Percentiles rank a stretch among this genome's conserved stretches.
Evolutionary conservation across 2,888 invertebrate genomes (phyloP).

Genomic region (Chloroclystis v-ata): DNA sequence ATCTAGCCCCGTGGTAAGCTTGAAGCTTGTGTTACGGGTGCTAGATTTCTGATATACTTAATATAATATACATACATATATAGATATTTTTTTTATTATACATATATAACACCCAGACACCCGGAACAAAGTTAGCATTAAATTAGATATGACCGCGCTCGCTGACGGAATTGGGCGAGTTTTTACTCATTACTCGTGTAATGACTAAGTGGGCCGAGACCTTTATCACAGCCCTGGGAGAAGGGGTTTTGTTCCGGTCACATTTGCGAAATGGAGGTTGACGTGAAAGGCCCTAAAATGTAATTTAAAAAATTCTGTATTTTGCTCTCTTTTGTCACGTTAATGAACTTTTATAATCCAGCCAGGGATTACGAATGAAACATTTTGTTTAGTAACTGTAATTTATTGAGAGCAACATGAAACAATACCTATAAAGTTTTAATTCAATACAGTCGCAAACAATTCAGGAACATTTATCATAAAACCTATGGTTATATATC

Average conservation of each 20-base stretch:
- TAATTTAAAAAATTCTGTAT: constrained; percentile 48
- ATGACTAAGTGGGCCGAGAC: constrained; percentile 37
- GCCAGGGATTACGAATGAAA: constrained; percentile 30
- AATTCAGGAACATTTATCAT: neutral
- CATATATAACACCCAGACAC: too few species aligned
- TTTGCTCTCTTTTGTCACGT: constrained; percentile 34
- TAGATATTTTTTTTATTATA: too few species aligned
- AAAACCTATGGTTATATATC: too few species aligned
- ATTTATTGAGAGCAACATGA: constrained; percentile 9
- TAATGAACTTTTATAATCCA: constrained; percentile 38
- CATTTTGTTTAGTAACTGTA: constrained; percentile 6
- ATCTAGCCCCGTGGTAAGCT: too few species aligned
- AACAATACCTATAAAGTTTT: neutral
- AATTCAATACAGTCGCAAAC: neutral
- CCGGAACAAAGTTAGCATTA: too few species aligned
- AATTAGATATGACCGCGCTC: constrained; percentile 32
- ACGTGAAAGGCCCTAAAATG: constrained; percentile 39
- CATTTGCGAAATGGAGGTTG: constrained; percentile 47
- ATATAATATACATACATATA: too few species aligned
- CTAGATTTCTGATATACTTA: too few species aligned
- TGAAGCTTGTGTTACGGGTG: too few species aligned
- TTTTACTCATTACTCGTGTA: constrained; percentile 54
- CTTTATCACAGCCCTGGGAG: constrained; percentile 52
- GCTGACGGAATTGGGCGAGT: constrained; percentile 35
- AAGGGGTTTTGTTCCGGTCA: constrained; percentile 50